These are phyloP conservation scores for Macrophya annulata DNA, from an alignment of 2,888 invertebrate genomes.

Conservation along the genomic window DNA sequence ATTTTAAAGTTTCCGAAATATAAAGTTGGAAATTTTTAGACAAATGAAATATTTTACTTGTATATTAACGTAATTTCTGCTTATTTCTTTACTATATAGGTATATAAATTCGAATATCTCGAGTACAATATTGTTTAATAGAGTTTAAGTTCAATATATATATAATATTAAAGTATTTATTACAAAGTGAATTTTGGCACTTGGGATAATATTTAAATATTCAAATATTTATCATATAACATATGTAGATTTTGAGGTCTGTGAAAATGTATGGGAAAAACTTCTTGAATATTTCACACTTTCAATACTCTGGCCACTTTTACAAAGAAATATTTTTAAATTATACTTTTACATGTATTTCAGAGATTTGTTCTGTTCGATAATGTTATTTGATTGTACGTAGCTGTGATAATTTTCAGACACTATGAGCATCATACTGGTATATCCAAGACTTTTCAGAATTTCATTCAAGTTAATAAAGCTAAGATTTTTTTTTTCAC, in stretches of 20 bases:
- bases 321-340: neutral
- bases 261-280: constrained; percentile 29
- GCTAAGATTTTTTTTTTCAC: neutral
- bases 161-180: constrained; percentile 19
- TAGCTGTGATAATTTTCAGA: neutral
- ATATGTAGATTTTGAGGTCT: constrained; percentile 43
- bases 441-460: constrained; percentile 16
- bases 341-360: neutral
- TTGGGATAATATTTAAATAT: constrained; percentile 54
- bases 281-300: constrained; percentile 34
- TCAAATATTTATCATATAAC: constrained; percentile 29
- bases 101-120: constrained; percentile 34
- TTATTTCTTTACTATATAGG: constrained; percentile 7
- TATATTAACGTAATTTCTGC: neutral
- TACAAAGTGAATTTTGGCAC: constrained; percentile 58
- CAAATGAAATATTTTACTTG: constrained; percentile 18
- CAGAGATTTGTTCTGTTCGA: neutral
- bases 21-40: neutral
- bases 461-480: neutral
- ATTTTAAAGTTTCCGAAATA: constrained; percentile 14
- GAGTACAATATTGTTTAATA: constrained; percentile 33
- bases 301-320: neutral
- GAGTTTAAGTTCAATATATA: constrained; percentile 4
- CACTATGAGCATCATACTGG: neutral
- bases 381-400: neutral